These are phyloP conservation scores for Palythoa caribaeorum DNA, from an alignment of 92 coral and sea anemone genomes.

Conservation along the genomic window DNA sequence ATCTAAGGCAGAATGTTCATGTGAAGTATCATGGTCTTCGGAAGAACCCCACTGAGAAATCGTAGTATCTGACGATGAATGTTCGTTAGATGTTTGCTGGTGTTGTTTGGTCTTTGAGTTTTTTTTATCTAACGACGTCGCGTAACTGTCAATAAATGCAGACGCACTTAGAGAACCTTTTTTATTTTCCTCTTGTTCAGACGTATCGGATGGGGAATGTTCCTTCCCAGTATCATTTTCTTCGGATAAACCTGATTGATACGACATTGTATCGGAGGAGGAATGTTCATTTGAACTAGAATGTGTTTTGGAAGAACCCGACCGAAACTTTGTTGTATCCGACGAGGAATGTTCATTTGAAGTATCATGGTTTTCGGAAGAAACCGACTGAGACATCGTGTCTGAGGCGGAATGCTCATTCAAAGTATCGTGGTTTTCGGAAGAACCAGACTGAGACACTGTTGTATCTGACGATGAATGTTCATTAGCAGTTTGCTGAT, in stretches of 20 bases:
- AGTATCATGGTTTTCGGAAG: neutral
- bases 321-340: neutral
- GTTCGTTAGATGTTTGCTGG: neutral
- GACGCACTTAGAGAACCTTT: neutral
- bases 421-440: neutral
- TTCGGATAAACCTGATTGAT: neutral
- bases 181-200: neutral
- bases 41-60: neutral
- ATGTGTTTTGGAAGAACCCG: neutral
- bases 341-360: neutral
- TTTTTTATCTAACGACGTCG: slow-evolving; percentile 16
- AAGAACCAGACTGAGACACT: neutral
- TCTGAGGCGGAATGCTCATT: neutral
- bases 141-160: slow-evolving; percentile 33
- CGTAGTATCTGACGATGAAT: neutral
- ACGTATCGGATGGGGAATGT: neutral
- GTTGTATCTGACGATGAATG: neutral
- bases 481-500: neutral
- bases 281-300: neutral
- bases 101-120: neutral
- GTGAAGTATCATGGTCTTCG: neutral
- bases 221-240: neutral
- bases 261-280: neutral
- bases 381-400: neutral
- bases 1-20: neutral